Base-by-base conservation (phyloP, 2,797 vertebrate genomes). In the Fundulus diaphanus region DNA sequence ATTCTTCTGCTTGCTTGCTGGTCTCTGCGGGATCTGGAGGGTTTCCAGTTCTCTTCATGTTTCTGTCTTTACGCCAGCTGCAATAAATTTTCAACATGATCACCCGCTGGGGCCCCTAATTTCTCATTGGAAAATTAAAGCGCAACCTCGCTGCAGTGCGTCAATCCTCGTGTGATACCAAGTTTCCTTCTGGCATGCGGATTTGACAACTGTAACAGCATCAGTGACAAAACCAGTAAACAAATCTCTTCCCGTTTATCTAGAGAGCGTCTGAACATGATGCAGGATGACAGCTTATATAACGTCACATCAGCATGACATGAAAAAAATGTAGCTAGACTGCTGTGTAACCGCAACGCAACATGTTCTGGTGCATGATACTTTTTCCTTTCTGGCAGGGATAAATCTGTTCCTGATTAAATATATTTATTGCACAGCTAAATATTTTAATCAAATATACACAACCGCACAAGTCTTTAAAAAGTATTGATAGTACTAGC, bases 1-100 rank as follows among this genome's bases (percentile, higher is more conserved):
- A 13, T 67, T 71, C 18, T 70, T 48, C 69, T 77, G 83, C 67
- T 48, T 76, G 73, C 74, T 61, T 70, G 73, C 79, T 80, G 70
- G 12, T 77, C 68, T 77, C 76, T 68, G 79, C n/a, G 72, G 69
- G 68, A 72, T 63, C 42, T 66, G 59, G 27, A 70, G 48, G 37
- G 31, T 52, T 2, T 85, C 74, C 49, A 65, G 70, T 70, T 49
- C 63, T 31, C 49, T 59, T 49, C 65, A 51, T 63, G 52, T 24
- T 40, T 71, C 70, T 24, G 27, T 44, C 63, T 80, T 49, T 57
- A 63, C 68, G 33, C 33, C 40, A 67, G 68, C 20, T 27, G n/a
- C 69, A 56, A 33, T n/a, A 1, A 44, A 44, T 65, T 72, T 72
- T 63, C 22, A 70, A 49, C 54, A 56, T 31, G 37, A 77, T 57